These are phyloP conservation scores for Calephelis virginiensis DNA, from an alignment of 1,140 invertebrate species.

Conservation along the genomic window DNA sequence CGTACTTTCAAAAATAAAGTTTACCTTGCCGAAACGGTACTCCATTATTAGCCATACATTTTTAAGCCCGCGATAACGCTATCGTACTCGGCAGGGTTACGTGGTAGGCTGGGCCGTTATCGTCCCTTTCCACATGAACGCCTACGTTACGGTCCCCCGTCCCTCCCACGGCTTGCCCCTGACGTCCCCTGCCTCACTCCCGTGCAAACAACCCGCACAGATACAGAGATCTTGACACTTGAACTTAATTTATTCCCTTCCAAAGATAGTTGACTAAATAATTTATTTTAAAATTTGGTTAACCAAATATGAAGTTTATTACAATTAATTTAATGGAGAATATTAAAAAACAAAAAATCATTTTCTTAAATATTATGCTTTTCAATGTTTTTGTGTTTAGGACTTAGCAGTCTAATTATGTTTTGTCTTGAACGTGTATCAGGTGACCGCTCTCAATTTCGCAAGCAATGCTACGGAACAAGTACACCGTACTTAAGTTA, in stretches of 20 bases:
- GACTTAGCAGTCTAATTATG: too few relatives aligned
- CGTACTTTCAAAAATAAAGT: slow-evolving; percentile 21
- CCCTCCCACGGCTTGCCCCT: slow-evolving; percentile 31
- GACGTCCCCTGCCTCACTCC: slow-evolving; percentile 33
- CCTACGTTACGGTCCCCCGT: slow-evolving; percentile 57
- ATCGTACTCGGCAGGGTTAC: slow-evolving; percentile 59
- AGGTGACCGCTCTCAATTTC: too few relatives aligned
- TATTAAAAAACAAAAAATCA: too few relatives aligned
- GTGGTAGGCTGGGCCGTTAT: slow-evolving; percentile 75
- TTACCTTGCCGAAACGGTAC: slow-evolving; percentile 44
- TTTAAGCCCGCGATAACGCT: slow-evolving; percentile 59
- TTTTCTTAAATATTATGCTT: too few relatives aligned
- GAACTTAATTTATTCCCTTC: slow-evolving; percentile 57
- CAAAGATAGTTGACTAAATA: slow-evolving; percentile 22
- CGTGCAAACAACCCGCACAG: slow-evolving; percentile 40
- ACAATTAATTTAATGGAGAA: too few relatives aligned
- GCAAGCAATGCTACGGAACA: too few relatives aligned
- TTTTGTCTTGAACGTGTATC: too few relatives aligned
- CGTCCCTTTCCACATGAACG: slow-evolving; percentile 77
- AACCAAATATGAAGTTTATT: neutral
- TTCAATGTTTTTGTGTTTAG: too few relatives aligned
- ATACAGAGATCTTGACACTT: slow-evolving; percentile 70
- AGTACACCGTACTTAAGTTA: too few relatives aligned
- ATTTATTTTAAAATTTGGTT: neutral
- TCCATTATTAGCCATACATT: slow-evolving; percentile 72